Conservation (phyloP, 2,113 vertebrate genomes). For the Pomatorhinus ruficollis region DNA sequence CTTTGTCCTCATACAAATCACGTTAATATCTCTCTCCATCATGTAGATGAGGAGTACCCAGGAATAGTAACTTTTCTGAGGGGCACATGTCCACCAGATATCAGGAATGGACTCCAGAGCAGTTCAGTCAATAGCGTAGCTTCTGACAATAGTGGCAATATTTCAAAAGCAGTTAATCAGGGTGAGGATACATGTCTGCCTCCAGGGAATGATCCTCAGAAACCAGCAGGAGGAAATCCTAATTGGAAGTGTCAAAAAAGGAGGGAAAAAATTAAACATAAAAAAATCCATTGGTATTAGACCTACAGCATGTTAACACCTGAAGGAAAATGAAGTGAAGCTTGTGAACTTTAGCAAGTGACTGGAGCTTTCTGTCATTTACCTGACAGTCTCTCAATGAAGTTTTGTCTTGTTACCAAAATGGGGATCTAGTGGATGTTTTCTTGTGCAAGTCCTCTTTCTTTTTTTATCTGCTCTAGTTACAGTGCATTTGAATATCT, state of each 20-base stretch:
- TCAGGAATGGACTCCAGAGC: neutral
- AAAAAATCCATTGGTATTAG: neutral
- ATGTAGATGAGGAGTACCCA: neutral
- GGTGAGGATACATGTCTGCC: neutral
- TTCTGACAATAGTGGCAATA: conserved; percentile 8
- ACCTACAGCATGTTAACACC: neutral
- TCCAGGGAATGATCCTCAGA: conserved; percentile 38
- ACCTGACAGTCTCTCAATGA: neutral
- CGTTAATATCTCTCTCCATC: neutral
- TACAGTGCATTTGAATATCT: neutral
- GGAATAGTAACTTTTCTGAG: neutral
- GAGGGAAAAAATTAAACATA: neutral
- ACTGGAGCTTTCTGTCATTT: neutral
- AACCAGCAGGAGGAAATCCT: neutral
- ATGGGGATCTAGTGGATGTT: neutral
- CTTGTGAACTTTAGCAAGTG: neutral
- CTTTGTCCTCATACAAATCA: neutral
- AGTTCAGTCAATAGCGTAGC: neutral
- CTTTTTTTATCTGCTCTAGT: neutral
- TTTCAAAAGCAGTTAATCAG: conserved; percentile 40
- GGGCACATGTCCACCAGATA: neutral
- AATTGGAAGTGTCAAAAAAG: conserved; percentile 45
- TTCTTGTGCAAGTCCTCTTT: neutral
- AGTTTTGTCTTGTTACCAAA: neutral
- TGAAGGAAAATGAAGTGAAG: neutral